Percentiles rank a stretch among this genome's conserved stretches.
phyloP scores from a whole-genome alignment of 2,113 vertebrate genomes.

The Rostratula benghalensis region DNA sequence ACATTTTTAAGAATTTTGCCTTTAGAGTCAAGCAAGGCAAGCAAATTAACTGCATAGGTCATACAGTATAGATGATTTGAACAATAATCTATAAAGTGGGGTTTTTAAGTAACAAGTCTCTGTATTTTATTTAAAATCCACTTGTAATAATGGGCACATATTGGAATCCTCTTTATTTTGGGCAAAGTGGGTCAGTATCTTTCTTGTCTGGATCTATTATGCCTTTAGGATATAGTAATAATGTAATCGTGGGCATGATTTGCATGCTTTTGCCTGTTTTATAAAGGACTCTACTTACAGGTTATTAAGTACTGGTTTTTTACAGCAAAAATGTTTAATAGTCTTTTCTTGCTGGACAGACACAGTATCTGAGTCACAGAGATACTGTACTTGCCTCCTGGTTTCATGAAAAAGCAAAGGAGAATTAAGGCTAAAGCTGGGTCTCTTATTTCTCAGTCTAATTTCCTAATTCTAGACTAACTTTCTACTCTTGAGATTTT shows the following conservation, averaged over 20 bases:
- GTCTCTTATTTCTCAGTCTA: background rate
- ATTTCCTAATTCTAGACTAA: background rate
- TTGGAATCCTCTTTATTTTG: background rate
- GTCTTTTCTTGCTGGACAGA: background rate
- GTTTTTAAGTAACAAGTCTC: constrained; percentile 28
- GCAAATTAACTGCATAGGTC: constrained; percentile 29
- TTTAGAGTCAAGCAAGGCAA: background rate
- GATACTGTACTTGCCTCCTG: background rate
- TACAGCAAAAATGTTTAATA: too few species aligned
- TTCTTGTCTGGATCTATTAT: background rate
- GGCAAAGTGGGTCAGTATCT: background rate
- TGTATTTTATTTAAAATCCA: constrained; percentile 11
- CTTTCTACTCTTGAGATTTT: background rate
- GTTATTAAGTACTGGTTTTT: background rate
- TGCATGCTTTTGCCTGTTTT: background rate
- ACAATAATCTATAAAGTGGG: constrained; percentile 5
- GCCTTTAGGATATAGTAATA: background rate
- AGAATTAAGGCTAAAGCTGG: background rate
- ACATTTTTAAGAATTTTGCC: constrained; percentile 41
- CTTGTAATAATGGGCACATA: background rate
- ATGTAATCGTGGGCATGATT: background rate
- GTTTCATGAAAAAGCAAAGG: background rate
- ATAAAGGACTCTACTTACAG: background rate
- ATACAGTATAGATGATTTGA: constrained; percentile 42
- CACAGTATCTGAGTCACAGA: background rate